A percentile compares a stretch with the other conserved stretches of the same genome.
These are phyloP conservation scores for Calephelis nemesis DNA, from an alignment of 1,140 invertebrate species.

Conservation along the genomic window DNA sequence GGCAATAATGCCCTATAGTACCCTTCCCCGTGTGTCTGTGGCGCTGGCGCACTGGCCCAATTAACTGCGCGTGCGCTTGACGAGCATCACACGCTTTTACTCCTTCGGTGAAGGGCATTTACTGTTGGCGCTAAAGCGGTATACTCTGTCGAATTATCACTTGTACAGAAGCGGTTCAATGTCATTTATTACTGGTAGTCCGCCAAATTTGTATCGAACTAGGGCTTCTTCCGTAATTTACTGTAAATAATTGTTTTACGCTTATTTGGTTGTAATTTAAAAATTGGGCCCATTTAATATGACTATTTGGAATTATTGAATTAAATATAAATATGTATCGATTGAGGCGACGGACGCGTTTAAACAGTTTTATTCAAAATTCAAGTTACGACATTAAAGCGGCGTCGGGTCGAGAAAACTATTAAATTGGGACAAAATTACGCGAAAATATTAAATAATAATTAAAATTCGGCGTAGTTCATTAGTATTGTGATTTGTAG, in stretches of 20 bases:
- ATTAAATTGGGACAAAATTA: not conserved
- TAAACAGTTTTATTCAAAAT: conserved; percentile 20
- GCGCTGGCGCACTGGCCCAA: conserved; percentile 53
- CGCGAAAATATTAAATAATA: not conserved
- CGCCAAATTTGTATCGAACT: no score
- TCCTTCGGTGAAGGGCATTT: conserved; percentile 52
- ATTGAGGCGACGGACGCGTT: conserved; percentile 73
- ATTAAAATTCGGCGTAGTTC: not conserved
- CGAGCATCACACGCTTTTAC: conserved; percentile 71
- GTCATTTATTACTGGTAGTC: conserved; percentile 19
- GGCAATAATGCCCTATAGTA: conserved; percentile 30
- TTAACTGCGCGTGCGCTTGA: conserved; percentile 63
- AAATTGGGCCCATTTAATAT: not conserved
- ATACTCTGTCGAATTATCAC: conserved; percentile 20
- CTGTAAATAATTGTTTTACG: not conserved
- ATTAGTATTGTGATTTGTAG: not conserved
- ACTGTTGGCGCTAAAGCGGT: conserved; percentile 43
- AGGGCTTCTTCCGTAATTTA: no score
- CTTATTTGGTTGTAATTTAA: not conserved
- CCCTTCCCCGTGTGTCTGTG: conserved; percentile 57
- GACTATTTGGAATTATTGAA: not conserved
- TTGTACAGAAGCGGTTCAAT: no score
- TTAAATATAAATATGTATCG: conserved; percentile 29
- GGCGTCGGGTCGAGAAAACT: conserved; percentile 64
- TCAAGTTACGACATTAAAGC: conserved; percentile 44